phyloP scores from a whole-genome alignment of 2,888 invertebrate species.

The Paralinhomoeus sp. region DNA sequence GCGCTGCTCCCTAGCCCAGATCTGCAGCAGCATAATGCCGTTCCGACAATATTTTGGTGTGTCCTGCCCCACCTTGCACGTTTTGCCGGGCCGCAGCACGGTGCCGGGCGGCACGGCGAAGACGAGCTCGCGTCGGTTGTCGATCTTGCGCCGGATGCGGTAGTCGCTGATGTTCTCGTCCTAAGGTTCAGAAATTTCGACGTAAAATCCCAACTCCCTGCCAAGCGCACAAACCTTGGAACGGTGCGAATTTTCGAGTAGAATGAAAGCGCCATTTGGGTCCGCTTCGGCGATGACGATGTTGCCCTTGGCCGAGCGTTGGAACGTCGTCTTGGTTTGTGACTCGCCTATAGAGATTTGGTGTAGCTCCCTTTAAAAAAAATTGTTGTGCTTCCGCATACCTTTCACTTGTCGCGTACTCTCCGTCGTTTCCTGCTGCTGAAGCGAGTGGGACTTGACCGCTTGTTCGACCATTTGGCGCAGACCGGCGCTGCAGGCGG shows the following conservation, averaged over 20 bases:
- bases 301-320: conserved; percentile 32
- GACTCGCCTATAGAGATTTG: conserved; percentile 20
- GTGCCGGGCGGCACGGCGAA: conserved; percentile 13
- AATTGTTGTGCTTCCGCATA: conserved; percentile 11
- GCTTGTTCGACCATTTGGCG: conserved; percentile 23
- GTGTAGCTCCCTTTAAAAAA: neutral
- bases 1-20: conserved; percentile 28
- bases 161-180: conserved; percentile 27
- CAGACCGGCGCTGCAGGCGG: conserved; percentile 7
- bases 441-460: conserved; percentile 25
- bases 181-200: too few species aligned
- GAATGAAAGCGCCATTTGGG: conserved; percentile 29
- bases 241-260: conserved; percentile 30
- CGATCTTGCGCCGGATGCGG: conserved; percentile 24
- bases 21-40: conserved; percentile 15
- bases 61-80: conserved; percentile 8
- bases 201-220: too few species aligned
- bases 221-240: too few species aligned
- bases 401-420: conserved; percentile 22
- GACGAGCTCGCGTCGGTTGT: conserved; percentile 15
- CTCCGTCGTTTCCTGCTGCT: conserved; percentile 24
- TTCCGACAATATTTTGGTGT: neutral
- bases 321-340: conserved; percentile 34
- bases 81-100: conserved; percentile 11
- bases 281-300: conserved; percentile 29